A percentile compares a stretch with the other conserved stretches of the same genome.
Evolutionary conservation across 2,888 invertebrate genomes (phyloP).

Genomic region (Lasioglossum marginatum): DNA sequence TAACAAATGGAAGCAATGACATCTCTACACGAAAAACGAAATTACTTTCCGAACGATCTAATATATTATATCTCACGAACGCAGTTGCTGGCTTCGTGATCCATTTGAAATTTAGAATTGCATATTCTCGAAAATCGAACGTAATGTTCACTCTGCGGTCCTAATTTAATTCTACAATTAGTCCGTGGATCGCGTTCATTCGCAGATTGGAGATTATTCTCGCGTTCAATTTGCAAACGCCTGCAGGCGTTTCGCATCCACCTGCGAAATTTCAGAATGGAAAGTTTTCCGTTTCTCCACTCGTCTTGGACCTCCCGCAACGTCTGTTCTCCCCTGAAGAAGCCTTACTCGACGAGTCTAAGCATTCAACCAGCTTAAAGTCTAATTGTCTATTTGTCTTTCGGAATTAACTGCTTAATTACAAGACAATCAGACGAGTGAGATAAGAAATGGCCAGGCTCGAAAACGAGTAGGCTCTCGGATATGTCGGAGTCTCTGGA

Average conservation of each 20-base stretch:
- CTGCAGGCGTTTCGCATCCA: neutral
- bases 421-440: neutral
- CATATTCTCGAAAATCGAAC: neutral
- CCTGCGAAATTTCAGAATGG: neutral
- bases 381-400: neutral
- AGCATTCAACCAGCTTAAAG: slow-evolving; percentile 29
- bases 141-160: neutral
- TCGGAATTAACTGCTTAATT: neutral
- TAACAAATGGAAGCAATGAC: too few species aligned
- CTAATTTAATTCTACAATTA: neutral
- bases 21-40: too few species aligned
- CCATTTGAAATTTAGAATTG: neutral
- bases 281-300: slow-evolving; percentile 24
- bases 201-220: neutral
- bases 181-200: neutral
- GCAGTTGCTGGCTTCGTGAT: too few species aligned
- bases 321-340: slow-evolving; percentile 18
- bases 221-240: neutral
- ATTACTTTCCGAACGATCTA: too few species aligned
- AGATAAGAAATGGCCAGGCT: neutral
- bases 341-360: slow-evolving; percentile 26
- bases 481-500: neutral
- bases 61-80: too few species aligned
- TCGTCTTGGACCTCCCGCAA: neutral
- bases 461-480: neutral